phyloP scores from a whole-genome alignment of 2,797 vertebrate species.

The Peromyscus melanophrys region DNA sequence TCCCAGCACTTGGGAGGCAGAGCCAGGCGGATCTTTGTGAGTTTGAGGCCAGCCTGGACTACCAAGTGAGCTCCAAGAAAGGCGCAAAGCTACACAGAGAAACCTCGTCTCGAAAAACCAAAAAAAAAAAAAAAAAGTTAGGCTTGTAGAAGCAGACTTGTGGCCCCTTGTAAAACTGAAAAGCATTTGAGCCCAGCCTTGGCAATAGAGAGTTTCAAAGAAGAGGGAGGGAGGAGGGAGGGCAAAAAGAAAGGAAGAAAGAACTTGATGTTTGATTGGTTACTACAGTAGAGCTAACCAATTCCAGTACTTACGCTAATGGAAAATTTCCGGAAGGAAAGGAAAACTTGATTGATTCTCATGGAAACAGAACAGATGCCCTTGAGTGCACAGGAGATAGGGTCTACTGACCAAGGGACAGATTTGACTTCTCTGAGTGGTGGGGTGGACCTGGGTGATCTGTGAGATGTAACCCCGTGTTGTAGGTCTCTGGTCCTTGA shows the following conservation, averaged over 20 bases:
- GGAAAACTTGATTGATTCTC: not conserved
- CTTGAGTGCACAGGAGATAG: not conserved
- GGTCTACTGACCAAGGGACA: not conserved
- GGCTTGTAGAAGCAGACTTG: not conserved
- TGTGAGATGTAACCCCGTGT: not conserved
- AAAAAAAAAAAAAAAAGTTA: no score
- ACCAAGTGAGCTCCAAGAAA: no score
- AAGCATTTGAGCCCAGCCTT: not conserved
- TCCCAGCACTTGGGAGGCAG: no score
- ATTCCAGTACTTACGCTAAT: slow-evolving; percentile 15
- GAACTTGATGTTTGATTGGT: slow-evolving; percentile 22
- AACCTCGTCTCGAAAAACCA: no score
- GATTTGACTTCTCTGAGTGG: not conserved
- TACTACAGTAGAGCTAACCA: slow-evolving; percentile 29
- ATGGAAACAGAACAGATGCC: not conserved
- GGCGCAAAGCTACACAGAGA: no score
- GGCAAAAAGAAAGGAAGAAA: not conserved
- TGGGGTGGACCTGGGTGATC: not conserved
- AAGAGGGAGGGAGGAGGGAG: not conserved
- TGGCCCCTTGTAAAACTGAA: not conserved
- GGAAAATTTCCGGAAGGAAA: slow-evolving; percentile 37
- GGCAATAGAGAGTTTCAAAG: not conserved
- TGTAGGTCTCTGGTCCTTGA: not conserved
- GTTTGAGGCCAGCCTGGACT: no score
- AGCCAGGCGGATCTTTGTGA: no score